phyloP scores from a whole-genome alignment of 2,888 invertebrate genomes.

The Macrosiphum euphorbiae region DNA sequence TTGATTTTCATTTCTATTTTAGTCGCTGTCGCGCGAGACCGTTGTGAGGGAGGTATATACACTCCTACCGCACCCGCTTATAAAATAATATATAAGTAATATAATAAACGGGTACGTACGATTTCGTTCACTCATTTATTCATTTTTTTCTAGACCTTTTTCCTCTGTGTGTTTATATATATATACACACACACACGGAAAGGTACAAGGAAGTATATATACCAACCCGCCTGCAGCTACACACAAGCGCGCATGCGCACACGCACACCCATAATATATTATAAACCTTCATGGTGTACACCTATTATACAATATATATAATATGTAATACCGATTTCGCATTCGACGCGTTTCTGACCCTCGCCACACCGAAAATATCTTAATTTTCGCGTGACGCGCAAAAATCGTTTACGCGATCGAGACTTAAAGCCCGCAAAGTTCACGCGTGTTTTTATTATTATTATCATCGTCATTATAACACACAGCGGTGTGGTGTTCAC shows the following conservation, averaged over 20 bases:
- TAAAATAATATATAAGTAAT: neutral
- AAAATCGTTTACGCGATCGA: conserved; percentile 36
- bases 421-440: neutral
- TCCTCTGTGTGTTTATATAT: neutral
- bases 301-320: neutral
- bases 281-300: neutral
- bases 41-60: neutral
- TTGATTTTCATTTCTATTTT: conserved; percentile 16
- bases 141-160: conserved; percentile 7
- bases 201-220: neutral
- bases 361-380: conserved; percentile 20
- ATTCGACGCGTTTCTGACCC: conserved; percentile 29
- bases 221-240: neutral
- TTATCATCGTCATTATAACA: neutral
- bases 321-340: neutral
- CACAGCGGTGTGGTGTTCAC: neutral
- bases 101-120: neutral
- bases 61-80: neutral
- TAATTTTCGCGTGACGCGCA: conserved; percentile 47
- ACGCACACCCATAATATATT: neutral
- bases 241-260: neutral
- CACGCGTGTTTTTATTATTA: neutral
- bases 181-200: neutral
- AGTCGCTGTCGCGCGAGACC: neutral
- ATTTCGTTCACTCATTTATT: conserved; percentile 12